These are phyloP conservation scores for Stercorarius parasiticus DNA, from an alignment of 2,113 vertebrate genomes.

Conservation along the genomic window DNA sequence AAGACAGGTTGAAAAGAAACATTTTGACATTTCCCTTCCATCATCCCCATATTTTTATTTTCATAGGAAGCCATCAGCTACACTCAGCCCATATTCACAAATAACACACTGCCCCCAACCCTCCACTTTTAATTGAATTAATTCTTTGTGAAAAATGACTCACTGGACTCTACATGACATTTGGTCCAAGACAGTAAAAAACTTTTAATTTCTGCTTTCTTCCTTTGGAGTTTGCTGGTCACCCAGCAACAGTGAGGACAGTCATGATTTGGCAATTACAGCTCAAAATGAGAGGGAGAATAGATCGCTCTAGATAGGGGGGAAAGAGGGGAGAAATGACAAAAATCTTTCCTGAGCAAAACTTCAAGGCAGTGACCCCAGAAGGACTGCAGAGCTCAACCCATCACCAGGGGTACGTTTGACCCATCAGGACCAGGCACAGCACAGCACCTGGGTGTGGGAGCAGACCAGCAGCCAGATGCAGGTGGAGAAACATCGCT, in stretches of 20 bases:
- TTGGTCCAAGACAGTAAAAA: background rate
- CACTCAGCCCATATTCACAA: background rate
- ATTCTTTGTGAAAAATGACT: background rate
- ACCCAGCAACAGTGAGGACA: background rate
- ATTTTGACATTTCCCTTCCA: conserved; percentile 52
- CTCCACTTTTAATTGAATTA: background rate
- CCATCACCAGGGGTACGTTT: too few relatives aligned
- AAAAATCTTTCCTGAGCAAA: background rate
- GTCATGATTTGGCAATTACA: background rate
- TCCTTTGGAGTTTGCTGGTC: background rate
- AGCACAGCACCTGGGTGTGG: fast-evolving
- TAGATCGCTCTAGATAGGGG: background rate
- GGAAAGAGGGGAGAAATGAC: background rate
- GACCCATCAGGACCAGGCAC: background rate
- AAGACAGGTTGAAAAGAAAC: conserved; percentile 34
- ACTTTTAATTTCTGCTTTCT: background rate
- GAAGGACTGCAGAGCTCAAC: background rate
- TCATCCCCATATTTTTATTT: conserved; percentile 8
- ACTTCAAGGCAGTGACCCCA: background rate
- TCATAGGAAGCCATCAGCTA: background rate
- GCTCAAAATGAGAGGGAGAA: background rate
- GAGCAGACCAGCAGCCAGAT: background rate
- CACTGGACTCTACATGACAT: background rate
- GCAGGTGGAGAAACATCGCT: background rate
- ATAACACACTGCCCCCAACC: background rate